Conservation (phyloP, 2,888 invertebrate genomes). For the Dyspetes luteomarginatus region DNA sequence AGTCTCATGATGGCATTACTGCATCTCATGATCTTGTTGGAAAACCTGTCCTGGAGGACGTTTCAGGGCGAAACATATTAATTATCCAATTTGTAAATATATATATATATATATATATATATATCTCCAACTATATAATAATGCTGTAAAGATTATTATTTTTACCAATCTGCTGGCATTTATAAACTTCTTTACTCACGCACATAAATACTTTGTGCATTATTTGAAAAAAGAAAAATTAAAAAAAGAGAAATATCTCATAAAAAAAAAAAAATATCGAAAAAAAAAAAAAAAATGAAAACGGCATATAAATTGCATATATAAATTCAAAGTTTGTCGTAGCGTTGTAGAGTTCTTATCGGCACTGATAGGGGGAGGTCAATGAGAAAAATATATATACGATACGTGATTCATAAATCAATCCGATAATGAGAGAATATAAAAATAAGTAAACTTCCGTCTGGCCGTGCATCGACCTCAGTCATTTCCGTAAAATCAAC, state of each 20-base stretch:
- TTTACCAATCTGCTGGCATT: neutral
- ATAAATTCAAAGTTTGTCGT: neutral
- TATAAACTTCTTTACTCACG: neutral
- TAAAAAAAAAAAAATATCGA: neutral
- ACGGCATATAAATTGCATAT: neutral
- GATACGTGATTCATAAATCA: constrained; percentile 27
- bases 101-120: no score
- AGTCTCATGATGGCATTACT: constrained; percentile 15
- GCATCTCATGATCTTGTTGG: neutral
- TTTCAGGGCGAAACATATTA: constrained; percentile 19
- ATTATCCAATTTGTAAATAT: constrained; percentile 57
- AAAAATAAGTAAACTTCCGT: constrained; percentile 22
- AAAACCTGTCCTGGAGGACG: constrained; percentile 33
- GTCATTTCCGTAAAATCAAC: constrained; percentile 16
- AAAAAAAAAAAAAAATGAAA: neutral
- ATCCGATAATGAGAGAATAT: neutral
- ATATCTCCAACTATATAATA: constrained; percentile 4
- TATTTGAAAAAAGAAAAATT: neutral
- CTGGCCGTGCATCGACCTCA: constrained; percentile 49
- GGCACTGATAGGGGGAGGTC: neutral
- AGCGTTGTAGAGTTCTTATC: neutral
- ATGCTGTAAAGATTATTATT: constrained; percentile 14
- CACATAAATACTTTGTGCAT: neutral
- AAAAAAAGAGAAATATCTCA: neutral
- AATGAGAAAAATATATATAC: constrained; percentile 16